Evolutionary conservation across 2,888 invertebrate species (phyloP).

Genomic region (Cataglyphis rosenhaueri): DNA sequence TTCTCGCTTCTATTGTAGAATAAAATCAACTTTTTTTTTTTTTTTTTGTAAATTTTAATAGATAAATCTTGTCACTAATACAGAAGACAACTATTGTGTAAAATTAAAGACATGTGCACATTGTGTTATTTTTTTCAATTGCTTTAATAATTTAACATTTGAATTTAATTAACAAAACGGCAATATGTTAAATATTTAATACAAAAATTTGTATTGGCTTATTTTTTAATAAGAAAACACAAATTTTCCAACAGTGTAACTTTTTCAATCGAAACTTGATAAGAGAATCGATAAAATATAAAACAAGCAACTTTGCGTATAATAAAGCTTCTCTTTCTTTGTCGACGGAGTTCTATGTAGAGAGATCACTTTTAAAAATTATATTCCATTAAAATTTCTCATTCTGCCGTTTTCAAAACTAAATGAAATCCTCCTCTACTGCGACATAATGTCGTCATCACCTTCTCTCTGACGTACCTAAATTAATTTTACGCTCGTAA

Average conservation of each 20-base stretch:
- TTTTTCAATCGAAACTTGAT: background rate
- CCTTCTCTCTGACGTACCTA: background rate
- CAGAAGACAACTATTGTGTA: too few species aligned
- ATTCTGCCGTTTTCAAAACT: background rate
- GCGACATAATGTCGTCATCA: background rate
- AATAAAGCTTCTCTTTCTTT: background rate
- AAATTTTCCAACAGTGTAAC: background rate
- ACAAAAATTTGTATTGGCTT: too few species aligned
- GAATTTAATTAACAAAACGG: too few species aligned
- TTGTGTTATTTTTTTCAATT: too few species aligned
- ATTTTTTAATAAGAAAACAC: too few species aligned
- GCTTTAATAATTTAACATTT: too few species aligned
- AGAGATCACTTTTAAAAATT: background rate
- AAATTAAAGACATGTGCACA: too few species aligned
- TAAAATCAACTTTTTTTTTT: too few species aligned
- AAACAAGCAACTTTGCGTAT: background rate
- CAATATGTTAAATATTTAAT: too few species aligned
- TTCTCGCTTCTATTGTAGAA: too few species aligned
- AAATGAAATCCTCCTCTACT: background rate
- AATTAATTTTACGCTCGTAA: conserved; percentile 22
- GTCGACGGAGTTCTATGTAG: background rate
- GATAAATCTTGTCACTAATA: too few species aligned
- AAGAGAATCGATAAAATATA: background rate
- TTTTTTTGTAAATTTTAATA: too few species aligned
- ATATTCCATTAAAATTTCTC: background rate